These are phyloP conservation scores for Caerostris extrusa DNA, from an alignment of 1,140 invertebrate genomes.

Conservation along the genomic window DNA sequence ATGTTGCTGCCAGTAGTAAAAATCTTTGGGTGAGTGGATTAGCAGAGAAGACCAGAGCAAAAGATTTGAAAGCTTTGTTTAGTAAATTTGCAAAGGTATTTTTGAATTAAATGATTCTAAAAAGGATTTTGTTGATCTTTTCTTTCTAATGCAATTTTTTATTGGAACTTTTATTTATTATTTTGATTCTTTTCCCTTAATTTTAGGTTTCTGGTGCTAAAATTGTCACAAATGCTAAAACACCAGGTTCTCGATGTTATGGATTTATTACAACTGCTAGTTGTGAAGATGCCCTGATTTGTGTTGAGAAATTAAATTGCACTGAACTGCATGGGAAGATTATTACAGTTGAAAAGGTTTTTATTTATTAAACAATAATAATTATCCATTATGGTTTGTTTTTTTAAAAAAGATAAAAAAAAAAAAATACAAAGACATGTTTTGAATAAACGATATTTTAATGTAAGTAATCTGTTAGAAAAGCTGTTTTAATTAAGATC, in stretches of 20 bases:
- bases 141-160: neutral
- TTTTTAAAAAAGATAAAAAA: too few relatives aligned
- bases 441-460: too few relatives aligned
- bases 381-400: too few relatives aligned
- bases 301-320: constrained; percentile 93
- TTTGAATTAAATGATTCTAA: neutral
- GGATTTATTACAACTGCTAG: constrained; percentile 97
- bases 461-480: neutral
- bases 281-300: constrained; percentile 92
- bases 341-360: constrained; percentile 94
- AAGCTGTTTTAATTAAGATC: neutral
- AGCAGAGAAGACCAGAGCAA: constrained; percentile 92
- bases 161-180: neutral
- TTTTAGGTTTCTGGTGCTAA: constrained; percentile 90
- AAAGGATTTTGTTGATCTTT: neutral
- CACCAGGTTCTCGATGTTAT: constrained; percentile 94
- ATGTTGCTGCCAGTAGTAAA: constrained; percentile 83
- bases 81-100: constrained; percentile 95
- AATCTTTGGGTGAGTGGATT: constrained; percentile 97
- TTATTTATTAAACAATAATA: constrained; percentile 52
- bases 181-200: neutral
- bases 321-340: constrained; percentile 95
- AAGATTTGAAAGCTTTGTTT: constrained; percentile 94
- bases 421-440: too few relatives aligned
- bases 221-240: constrained; percentile 96